Conservation (phyloP, 2,113 vertebrate genomes). For the Colius striatus region DNA sequence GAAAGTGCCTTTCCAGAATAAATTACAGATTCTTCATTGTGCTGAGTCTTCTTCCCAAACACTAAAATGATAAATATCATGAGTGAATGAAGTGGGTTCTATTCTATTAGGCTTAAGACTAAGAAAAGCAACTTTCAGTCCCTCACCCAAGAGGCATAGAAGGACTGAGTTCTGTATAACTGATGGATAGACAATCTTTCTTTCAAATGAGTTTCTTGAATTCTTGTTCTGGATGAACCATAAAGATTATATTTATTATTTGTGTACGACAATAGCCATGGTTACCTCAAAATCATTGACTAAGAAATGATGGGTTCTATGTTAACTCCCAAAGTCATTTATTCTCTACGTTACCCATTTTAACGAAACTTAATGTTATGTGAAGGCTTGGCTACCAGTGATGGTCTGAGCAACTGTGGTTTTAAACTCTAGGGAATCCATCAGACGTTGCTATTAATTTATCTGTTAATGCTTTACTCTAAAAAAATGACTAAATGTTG, state of each 20-base stretch:
- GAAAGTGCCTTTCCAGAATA: not conserved
- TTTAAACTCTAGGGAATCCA: not conserved
- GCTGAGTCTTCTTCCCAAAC: not conserved
- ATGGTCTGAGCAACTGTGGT: not conserved
- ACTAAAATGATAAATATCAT: not conserved
- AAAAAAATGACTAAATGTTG: conserved; percentile 14
- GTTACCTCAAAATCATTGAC: not conserved
- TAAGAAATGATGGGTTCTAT: not conserved
- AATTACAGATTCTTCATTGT: not conserved
- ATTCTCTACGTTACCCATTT: not conserved
- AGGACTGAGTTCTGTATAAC: not conserved
- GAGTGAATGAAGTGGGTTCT: not conserved
- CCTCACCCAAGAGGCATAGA: not conserved
- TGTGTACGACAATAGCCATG: not conserved
- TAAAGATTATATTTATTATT: not conserved
- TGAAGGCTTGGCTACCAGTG: not conserved
- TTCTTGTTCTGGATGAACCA: not conserved
- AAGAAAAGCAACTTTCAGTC: not conserved
- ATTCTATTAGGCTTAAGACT: not conserved
- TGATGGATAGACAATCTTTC: not conserved
- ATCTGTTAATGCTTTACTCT: conserved; percentile 17
- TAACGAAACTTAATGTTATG: not conserved
- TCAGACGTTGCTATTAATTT: not conserved
- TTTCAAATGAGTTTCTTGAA: not conserved
- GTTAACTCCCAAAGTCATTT: not conserved